Evolutionary conservation across 2,888 invertebrate species (phyloP).

Genomic region (Drosophila demipolita): DNA sequence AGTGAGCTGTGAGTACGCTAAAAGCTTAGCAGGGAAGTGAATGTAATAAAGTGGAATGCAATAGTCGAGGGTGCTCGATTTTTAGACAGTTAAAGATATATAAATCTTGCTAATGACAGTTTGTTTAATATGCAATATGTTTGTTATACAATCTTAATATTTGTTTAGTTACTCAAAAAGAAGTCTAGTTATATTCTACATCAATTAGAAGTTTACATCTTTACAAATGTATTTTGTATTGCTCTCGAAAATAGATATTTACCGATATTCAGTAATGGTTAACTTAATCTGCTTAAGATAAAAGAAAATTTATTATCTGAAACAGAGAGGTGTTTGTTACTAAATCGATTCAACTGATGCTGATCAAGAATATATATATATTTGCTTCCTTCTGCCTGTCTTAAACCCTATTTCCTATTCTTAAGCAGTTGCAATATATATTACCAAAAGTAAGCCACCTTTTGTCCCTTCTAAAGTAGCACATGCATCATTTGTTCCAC

Average conservation of each 20-base stretch:
- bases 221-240: neutral
- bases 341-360: neutral
- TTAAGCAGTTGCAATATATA: neutral
- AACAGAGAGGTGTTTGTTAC: neutral
- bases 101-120: neutral
- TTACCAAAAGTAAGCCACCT: neutral
- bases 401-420: neutral
- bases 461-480: neutral
- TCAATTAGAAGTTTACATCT: neutral
- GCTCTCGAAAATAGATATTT: neutral
- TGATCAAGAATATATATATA: neutral
- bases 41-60: neutral
- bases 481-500: neutral
- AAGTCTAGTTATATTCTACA: neutral
- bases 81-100: neutral
- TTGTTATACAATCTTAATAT: neutral
- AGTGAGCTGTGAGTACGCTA: slow-evolving; percentile 27
- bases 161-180: neutral
- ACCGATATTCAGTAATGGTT: neutral
- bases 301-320: neutral
- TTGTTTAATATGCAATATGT: neutral
- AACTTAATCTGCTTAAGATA: neutral
- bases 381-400: neutral
- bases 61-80: neutral
- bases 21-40: neutral